phyloP scores from a whole-genome alignment of 2,113 vertebrate genomes.

The Cottus gobio region DNA sequence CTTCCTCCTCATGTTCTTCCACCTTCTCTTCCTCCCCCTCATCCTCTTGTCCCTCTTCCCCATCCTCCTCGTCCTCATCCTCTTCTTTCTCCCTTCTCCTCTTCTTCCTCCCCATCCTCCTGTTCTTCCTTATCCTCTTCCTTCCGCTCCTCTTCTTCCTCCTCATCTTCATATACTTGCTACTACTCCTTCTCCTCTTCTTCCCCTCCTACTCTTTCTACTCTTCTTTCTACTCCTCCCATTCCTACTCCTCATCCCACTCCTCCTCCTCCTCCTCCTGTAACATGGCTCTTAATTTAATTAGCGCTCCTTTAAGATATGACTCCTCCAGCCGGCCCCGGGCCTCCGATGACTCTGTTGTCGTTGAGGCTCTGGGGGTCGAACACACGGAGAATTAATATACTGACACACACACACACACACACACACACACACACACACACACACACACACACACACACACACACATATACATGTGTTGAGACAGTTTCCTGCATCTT shows the following conservation, averaged over 20 bases:
- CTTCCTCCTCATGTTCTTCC: no score
- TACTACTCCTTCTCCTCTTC: no score
- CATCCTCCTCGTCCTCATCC: no score
- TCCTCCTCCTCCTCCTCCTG: neutral
- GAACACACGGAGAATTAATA: slow-evolving; percentile 66
- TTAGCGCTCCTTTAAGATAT: slow-evolving; percentile 65
- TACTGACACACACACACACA: slow-evolving; percentile 29
- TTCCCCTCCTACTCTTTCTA: neutral
- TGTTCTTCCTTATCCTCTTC: neutral
- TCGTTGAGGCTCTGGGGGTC: slow-evolving; percentile 53
- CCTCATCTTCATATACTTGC: no score
- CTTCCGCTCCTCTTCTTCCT: no score
- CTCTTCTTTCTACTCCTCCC: neutral
- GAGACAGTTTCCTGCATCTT: no score
- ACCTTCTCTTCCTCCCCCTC: no score
- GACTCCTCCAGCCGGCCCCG: slow-evolving; percentile 54
- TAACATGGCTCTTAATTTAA: slow-evolving; percentile 68
- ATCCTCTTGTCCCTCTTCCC: no score
- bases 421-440: slow-evolving; percentile 10
- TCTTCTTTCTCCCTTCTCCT: neutral
- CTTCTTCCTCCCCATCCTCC: neutral
- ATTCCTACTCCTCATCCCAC: neutral
- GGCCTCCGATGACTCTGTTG: slow-evolving; percentile 65
- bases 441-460: no score
- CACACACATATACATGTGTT: no score